Evolutionary conservation across 2,797 vertebrate genomes (phyloP).

Genomic region (Poliocrania exsul): DNA sequence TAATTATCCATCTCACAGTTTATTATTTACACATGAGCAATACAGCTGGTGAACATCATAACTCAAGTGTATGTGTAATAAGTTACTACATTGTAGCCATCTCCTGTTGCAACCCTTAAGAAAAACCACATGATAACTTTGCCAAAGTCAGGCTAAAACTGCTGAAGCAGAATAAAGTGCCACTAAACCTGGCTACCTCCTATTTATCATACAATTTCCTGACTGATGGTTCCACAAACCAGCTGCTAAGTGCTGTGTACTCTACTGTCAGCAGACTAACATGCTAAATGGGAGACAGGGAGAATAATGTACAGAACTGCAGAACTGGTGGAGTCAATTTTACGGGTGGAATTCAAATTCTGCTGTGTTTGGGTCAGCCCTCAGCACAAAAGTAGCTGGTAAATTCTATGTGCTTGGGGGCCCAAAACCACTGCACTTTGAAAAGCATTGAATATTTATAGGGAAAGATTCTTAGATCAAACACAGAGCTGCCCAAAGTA

Average conservation of each 20-base stretch:
- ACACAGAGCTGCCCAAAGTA: constrained; percentile 29
- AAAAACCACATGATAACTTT: constrained; percentile 78
- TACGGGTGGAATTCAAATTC: constrained; percentile 72
- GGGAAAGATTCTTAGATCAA: constrained; percentile 21
- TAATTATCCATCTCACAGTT: constrained; percentile 69
- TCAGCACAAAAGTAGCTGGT: constrained; percentile 2
- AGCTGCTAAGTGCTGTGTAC: constrained; percentile 84
- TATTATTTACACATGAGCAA: constrained; percentile 80
- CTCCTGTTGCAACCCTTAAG: constrained; percentile 74
- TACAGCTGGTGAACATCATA: constrained; percentile 72
- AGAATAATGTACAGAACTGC: constrained; percentile 71
- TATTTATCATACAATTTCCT: constrained; percentile 86
- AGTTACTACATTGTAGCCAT: constrained; percentile 67
- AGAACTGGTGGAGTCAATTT: constrained; percentile 68
- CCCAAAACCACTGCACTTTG: constrained; percentile 15
- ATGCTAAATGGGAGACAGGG: constrained; percentile 76
- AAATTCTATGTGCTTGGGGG: constrained; percentile 16
- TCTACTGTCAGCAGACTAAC: constrained; percentile 80
- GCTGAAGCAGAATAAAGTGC: constrained; percentile 84
- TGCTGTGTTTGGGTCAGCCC: constrained; percentile 10
- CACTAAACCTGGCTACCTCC: constrained; percentile 78
- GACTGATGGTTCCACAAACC: constrained; percentile 84
- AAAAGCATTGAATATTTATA: constrained; percentile 35
- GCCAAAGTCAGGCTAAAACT: constrained; percentile 79
- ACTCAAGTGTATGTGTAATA: constrained; percentile 73